Percentiles rank a stretch among this genome's conserved stretches.
Conservation (phyloP, 2,888 invertebrate species). For the Salpingus planirostris region DNA sequence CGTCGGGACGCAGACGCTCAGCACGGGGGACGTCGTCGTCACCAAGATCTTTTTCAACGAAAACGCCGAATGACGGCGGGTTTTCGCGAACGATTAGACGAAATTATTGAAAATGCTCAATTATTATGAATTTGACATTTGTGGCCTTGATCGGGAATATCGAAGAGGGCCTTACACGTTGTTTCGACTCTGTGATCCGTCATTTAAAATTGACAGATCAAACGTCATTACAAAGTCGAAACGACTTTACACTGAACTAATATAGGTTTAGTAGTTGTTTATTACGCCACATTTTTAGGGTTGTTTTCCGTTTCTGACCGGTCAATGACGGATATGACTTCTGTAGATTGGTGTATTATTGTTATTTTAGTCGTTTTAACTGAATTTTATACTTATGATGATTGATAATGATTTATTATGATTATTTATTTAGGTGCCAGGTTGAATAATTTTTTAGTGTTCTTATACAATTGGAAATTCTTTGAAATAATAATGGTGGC, state of each 20-base stretch:
- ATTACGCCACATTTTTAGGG: too few relatives aligned
- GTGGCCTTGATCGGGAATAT: neutral
- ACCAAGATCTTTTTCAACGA: slow-evolving; percentile 61
- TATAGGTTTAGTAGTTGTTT: too few relatives aligned
- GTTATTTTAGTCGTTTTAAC: neutral
- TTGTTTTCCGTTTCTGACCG: too few relatives aligned
- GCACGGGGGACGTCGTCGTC: slow-evolving; percentile 87
- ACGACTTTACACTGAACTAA: too few relatives aligned
- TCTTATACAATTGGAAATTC: slow-evolving; percentile 4
- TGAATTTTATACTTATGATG: slow-evolving; percentile 2
- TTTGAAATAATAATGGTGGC: slow-evolving; percentile 10
- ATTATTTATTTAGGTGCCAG: slow-evolving; percentile 1
- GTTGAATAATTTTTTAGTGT: too few relatives aligned
- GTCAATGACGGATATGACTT: too few relatives aligned
- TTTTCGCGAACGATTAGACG: too few relatives aligned
- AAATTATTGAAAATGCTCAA: slow-evolving; percentile 16
- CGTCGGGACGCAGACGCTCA: slow-evolving; percentile 73
- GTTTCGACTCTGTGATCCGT: neutral
- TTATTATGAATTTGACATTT: slow-evolving; percentile 1
- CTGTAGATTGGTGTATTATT: slow-evolving; percentile 12
- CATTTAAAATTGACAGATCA: neutral
- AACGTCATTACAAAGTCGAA: too few relatives aligned
- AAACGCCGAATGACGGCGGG: slow-evolving; percentile 22
- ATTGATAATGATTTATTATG: slow-evolving; percentile 6
- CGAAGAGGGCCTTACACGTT: neutral